phyloP scores from a whole-genome alignment of 2,888 invertebrate genomes.

The Neocrepidodera transversa region DNA sequence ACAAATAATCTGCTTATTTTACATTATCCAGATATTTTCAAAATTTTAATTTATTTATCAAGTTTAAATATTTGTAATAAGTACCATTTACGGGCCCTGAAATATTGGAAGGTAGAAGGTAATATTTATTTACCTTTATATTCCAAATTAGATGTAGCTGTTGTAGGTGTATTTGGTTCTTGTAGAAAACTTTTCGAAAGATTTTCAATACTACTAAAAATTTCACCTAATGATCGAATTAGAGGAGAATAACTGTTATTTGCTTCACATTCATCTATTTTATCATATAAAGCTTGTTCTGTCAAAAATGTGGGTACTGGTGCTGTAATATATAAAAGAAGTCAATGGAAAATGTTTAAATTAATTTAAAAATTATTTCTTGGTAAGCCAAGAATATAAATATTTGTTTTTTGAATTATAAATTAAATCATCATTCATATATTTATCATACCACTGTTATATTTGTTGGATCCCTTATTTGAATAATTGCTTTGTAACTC shows the following conservation, averaged over 20 bases:
- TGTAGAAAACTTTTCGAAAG: constrained; percentile 76
- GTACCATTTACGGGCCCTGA: too few species aligned
- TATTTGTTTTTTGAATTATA: too few species aligned
- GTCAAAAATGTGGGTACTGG: constrained; percentile 67
- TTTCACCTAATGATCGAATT: constrained; percentile 78
- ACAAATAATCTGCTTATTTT: too few species aligned
- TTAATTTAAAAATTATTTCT: too few species aligned
- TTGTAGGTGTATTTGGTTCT: constrained; percentile 50
- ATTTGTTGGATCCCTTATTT: constrained; percentile 43
- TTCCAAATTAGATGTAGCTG: constrained; percentile 34
- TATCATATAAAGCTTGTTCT: constrained; percentile 75
- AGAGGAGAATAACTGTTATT: constrained; percentile 74
- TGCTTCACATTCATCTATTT: constrained; percentile 77
- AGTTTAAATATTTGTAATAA: too few species aligned
- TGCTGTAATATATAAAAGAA: constrained; percentile 37
- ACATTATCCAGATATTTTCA: too few species aligned
- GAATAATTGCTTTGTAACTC: constrained; percentile 47
- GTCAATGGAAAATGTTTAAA: not conserved
- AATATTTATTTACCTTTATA: constrained; percentile 40
- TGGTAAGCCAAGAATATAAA: too few species aligned
- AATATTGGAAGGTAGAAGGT: too few species aligned
- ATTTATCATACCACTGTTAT: constrained; percentile 39
- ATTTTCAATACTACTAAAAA: constrained; percentile 74
- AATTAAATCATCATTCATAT: not conserved
- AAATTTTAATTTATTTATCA: too few species aligned